phyloP scores from a whole-genome alignment of 2,888 invertebrate genomes.

The Bedellia somnulentella region DNA sequence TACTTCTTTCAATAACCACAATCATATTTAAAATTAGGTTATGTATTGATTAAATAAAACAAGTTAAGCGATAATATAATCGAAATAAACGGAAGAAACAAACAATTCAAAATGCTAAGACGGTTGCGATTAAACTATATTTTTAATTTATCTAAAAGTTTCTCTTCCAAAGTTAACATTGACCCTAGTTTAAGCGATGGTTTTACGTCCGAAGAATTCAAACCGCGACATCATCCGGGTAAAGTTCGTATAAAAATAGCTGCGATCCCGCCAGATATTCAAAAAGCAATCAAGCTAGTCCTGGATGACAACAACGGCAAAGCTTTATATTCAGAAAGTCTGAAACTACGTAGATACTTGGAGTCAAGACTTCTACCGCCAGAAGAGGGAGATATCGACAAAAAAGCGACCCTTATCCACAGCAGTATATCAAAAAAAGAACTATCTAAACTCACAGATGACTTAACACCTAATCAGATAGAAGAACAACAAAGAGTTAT shows the following conservation, averaged over 20 bases:
- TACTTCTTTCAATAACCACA: no score
- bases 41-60: no score
- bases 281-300: constrained; percentile 55
- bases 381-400: constrained; percentile 55
- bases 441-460: constrained; percentile 19
- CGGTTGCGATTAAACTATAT: no score
- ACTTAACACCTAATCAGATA: constrained; percentile 29
- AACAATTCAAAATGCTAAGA: no score
- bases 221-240: constrained; percentile 76
- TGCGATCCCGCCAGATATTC: constrained; percentile 63
- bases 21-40: no score
- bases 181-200: constrained; percentile 45
- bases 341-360: constrained; percentile 62
- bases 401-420: constrained; percentile 39
- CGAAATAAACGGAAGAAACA: no score
- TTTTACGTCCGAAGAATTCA: constrained; percentile 54
- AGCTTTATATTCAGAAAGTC: constrained; percentile 52
- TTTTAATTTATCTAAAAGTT: constrained; percentile 25
- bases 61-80: no score
- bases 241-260: constrained; percentile 54
- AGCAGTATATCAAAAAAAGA: constrained; percentile 29
- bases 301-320: constrained; percentile 62
- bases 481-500: constrained; percentile 41
- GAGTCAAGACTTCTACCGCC: constrained; percentile 65
- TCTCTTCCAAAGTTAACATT: constrained; percentile 44